Base-by-base conservation (phyloP, 2,797 vertebrate genomes). In the Melanotaenia nigrans region DNA sequence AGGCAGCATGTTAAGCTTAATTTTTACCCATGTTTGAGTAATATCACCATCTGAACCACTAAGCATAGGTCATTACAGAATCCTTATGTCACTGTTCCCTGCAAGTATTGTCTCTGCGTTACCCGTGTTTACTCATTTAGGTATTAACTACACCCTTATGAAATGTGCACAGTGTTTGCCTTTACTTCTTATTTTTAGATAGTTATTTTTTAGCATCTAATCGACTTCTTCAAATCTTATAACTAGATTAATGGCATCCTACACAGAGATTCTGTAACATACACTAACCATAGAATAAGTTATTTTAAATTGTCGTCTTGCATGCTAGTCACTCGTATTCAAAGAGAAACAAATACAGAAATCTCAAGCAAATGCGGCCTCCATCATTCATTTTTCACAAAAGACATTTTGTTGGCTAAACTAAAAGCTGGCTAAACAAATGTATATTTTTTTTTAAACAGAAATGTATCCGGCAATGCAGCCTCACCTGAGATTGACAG, bases 401-500 rank as follows among this genome's bases (percentile, higher is more conserved):
- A 76, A 82, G 72, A 80, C 61, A 68, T 77, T 83, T 69, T 38
- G 7, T 42, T 61, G 28, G 28, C 28, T 30, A 30, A 30, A 30
- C 28, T 30, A 30, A 30, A 78, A 87, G 73, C 60, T 68, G 77
- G 78, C 79, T 81, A 78, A 79, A 68, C 78, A 82, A 84, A 84
- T 42, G 64, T 79, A 30, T 5, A 30, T 30, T 30, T 30, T 30
- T 28, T 62, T 69, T 25, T 10, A 24, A 74, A 63, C 9, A 35
- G 71, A 80, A 67, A 69, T 68, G 78, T 79, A 83, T 82, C 74
- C 60, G 12, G 77, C 56, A 71, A 76, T n/a, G 24, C 78, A 77
- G 69, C 64, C 79, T 77, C 77, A 83, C 81, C 72, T 80, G 68
- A 77, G 81, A 82, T 90, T 88, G 87, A 90, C 78, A 83, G 80